phyloP scores from a whole-genome alignment of 1,140 invertebrate species.

The Euwallacea similis region DNA sequence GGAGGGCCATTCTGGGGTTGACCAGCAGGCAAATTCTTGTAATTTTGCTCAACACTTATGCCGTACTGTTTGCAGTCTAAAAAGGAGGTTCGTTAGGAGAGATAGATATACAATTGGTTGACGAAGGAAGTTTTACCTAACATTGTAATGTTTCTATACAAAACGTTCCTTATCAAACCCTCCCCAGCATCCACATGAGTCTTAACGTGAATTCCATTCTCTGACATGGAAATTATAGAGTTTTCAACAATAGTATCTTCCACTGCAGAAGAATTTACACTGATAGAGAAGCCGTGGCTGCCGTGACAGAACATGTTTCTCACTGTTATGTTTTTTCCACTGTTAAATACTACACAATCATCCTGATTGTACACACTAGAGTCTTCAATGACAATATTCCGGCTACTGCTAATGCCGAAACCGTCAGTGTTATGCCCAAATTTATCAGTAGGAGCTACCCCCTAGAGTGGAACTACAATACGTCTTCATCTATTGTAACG shows the following conservation, averaged over 20 bases:
- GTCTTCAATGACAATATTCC: conserved; percentile 20
- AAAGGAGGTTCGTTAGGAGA: not conserved
- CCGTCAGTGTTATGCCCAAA: conserved; percentile 31
- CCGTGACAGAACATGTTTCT: conserved; percentile 32
- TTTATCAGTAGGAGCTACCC: conserved; percentile 19
- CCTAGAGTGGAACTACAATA: conserved; percentile 12
- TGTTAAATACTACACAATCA: conserved; percentile 18
- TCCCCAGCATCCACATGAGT: conserved; percentile 27
- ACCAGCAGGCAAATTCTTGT: conserved; percentile 19
- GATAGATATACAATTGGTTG: not conserved
- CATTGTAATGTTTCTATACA: conserved; percentile 36
- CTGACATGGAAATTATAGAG: conserved; percentile 29
- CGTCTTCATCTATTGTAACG: not conserved
- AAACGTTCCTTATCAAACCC: conserved; percentile 28
- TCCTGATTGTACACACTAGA: conserved; percentile 22
- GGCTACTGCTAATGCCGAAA: not conserved
- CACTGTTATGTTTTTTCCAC: conserved; percentile 21
- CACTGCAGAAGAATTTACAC: not conserved
- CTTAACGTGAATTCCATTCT: conserved; percentile 38
- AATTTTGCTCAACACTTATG: conserved; percentile 36
- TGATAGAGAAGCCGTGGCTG: conserved; percentile 22
- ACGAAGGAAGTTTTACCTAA: conserved; percentile 17
- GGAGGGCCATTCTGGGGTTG: conserved; percentile 18
- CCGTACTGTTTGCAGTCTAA: conserved; percentile 27
- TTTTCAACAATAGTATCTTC: conserved; percentile 25